Percentiles rank a stretch among this genome's conserved stretches.
phyloP scores from a whole-genome alignment of 23 tunicate species.

The Trididemnum clinides region DNA sequence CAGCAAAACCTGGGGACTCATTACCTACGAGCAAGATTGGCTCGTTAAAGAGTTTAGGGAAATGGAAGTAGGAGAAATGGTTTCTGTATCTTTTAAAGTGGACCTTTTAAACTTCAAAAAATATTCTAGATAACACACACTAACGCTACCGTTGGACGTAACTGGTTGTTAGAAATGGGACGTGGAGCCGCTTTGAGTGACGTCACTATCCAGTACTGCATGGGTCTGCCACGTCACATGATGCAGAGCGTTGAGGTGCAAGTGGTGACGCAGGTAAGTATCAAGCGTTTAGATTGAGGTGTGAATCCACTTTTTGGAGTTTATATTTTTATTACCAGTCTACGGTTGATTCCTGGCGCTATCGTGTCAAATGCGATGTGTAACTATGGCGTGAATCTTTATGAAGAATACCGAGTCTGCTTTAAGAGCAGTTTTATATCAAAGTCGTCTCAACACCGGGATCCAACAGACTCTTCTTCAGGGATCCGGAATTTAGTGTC shows the following conservation, averaged over 20 bases:
- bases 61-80: slow-evolving; percentile 34
- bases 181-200: slow-evolving; percentile 55
- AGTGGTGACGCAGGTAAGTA: slow-evolving; percentile 63
- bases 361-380: too few relatives aligned
- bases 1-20: slow-evolving; percentile 82
- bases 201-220: slow-evolving; percentile 75
- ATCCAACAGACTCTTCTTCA: too few relatives aligned
- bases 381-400: too few relatives aligned
- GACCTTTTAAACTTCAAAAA: too few relatives aligned
- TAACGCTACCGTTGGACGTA: slow-evolving; percentile 34
- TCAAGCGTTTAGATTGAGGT: too few relatives aligned
- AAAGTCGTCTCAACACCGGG: too few relatives aligned
- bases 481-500: too few relatives aligned
- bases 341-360: too few relatives aligned
- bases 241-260: slow-evolving; percentile 88
- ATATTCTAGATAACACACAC: slow-evolving; percentile 61
- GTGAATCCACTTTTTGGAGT: too few relatives aligned
- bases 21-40: slow-evolving; percentile 96
- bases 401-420: too few relatives aligned
- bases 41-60: slow-evolving; percentile 57
- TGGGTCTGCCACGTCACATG: slow-evolving; percentile 82
- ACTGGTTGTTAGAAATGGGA: slow-evolving; percentile 86
- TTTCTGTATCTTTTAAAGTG: neutral
- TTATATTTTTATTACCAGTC: too few relatives aligned
- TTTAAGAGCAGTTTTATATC: too few relatives aligned